Percentiles rank a stretch among this genome's conserved stretches.
Evolutionary conservation across 2,113 vertebrate genomes (phyloP).

Genomic region (Cranoglanis bouderius): DNA sequence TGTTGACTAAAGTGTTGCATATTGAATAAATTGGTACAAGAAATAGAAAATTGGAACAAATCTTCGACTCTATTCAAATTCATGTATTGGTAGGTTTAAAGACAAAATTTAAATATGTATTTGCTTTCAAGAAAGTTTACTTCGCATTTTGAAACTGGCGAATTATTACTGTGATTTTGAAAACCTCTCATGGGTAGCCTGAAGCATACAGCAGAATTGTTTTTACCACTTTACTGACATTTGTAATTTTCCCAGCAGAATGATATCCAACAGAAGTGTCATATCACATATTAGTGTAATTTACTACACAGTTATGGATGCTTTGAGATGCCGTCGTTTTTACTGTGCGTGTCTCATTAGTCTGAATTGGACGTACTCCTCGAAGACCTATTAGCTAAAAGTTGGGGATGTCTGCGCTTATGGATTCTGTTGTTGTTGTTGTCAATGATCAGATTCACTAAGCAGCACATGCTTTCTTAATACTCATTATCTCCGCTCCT

Average conservation of each 20-base stretch:
- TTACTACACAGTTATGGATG: slow-evolving; percentile 22
- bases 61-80: neutral
- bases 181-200: slow-evolving; percentile 13
- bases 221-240: neutral
- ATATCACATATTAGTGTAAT: slow-evolving; percentile 23
- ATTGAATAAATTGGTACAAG: neutral
- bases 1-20: neutral
- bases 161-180: neutral
- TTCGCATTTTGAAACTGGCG: neutral
- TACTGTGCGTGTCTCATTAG: slow-evolving; percentile 15
- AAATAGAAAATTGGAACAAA: neutral
- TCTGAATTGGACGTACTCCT: neutral
- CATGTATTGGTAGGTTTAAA: neutral
- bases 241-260: neutral
- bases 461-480: slow-evolving; percentile 17
- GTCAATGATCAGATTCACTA: slow-evolving; percentile 13
- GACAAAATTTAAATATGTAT: neutral
- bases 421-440: slow-evolving; percentile 3
- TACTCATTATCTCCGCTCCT: neutral
- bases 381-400: slow-evolving; percentile 19
- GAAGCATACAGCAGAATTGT: neutral
- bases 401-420: neutral
- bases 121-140: neutral
- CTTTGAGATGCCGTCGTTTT: slow-evolving; percentile 15
- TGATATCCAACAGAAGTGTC: slow-evolving; percentile 23